These are phyloP conservation scores for Carcina quercana DNA, from an alignment of 2,888 invertebrate species.

Conservation along the genomic window DNA sequence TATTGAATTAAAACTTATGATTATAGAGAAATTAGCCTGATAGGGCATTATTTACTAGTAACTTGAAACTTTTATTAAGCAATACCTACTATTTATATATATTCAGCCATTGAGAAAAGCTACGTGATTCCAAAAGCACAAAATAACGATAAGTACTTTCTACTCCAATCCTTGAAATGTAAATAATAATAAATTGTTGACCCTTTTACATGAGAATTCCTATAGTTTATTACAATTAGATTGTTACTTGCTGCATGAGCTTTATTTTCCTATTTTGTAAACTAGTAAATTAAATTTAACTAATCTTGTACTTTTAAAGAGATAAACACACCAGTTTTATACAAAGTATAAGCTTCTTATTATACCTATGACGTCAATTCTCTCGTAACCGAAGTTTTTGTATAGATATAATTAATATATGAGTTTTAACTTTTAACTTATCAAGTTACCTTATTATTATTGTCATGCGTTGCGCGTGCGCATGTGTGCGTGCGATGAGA, in stretches of 20 bases:
- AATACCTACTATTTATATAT: too few relatives aligned
- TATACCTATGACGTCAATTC: slow-evolving; percentile 65
- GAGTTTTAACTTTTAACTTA: too few relatives aligned
- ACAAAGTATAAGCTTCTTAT: slow-evolving; percentile 53
- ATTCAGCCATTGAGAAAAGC: slow-evolving; percentile 21
- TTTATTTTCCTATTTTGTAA: slow-evolving; percentile 48
- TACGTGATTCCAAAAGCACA: slow-evolving; percentile 41
- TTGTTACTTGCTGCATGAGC: slow-evolving; percentile 39
- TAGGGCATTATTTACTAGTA: too few relatives aligned
- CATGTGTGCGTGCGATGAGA: slow-evolving; percentile 53
- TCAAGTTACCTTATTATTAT: slow-evolving; percentile 40
- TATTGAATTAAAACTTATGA: too few relatives aligned
- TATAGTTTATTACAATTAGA: slow-evolving; percentile 30
- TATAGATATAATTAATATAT: slow-evolving; percentile 35
- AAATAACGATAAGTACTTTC: slow-evolving; percentile 21
- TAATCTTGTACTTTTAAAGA: slow-evolving; percentile 24
- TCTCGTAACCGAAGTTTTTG: slow-evolving; percentile 55
- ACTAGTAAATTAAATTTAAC: slow-evolving; percentile 9
- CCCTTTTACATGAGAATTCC: slow-evolving; percentile 17
- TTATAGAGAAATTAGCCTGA: too few relatives aligned
- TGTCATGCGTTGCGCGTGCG: too few relatives aligned
- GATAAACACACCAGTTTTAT: slow-evolving; percentile 48
- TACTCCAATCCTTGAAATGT: slow-evolving; percentile 17
- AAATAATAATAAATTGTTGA: slow-evolving; percentile 23
- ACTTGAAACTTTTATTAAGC: too few relatives aligned